Evolutionary conservation across 1,140 invertebrate species (phyloP).

Genomic region (Adelges cooleyi): DNA sequence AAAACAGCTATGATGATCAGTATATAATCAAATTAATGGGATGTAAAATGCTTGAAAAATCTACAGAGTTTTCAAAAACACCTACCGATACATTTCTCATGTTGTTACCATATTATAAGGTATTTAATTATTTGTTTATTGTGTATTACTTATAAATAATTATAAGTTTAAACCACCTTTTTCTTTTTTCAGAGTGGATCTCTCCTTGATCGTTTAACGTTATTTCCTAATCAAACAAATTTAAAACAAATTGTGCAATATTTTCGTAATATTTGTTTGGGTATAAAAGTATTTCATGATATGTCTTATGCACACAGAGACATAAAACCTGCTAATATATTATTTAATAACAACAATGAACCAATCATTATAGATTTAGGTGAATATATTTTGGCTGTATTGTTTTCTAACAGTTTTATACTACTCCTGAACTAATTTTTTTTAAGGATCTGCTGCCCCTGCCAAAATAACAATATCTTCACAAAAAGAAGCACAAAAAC

Average conservation of each 20-base stretch:
- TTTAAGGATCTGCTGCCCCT: constrained; percentile 57
- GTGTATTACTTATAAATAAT: constrained; percentile 20
- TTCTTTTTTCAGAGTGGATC: constrained; percentile 52
- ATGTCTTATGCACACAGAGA: constrained; percentile 69
- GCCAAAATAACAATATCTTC: constrained; percentile 63
- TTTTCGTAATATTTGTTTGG: constrained; percentile 64
- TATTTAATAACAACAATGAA: constrained; percentile 56
- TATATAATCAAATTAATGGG: constrained; percentile 11
- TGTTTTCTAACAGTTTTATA: neutral
- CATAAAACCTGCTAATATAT: constrained; percentile 72
- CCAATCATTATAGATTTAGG: constrained; percentile 76
- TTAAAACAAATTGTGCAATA: constrained; percentile 54
- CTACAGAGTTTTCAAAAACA: constrained; percentile 6
- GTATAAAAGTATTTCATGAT: constrained; percentile 61
- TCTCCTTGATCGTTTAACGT: constrained; percentile 56
- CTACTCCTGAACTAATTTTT: constrained; percentile 23
- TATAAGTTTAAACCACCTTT: neutral
- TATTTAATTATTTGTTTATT: constrained; percentile 33
- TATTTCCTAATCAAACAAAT: constrained; percentile 49
- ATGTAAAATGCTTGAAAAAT: constrained; percentile 17
- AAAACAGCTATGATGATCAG: neutral
- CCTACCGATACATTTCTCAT: constrained; percentile 59
- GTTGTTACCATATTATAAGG: constrained; percentile 64
- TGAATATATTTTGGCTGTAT: constrained; percentile 35
- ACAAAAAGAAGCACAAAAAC: constrained; percentile 53